phyloP scores from a whole-genome alignment of 2,113 vertebrate genomes.

The Apodemus speciosus region DNA sequence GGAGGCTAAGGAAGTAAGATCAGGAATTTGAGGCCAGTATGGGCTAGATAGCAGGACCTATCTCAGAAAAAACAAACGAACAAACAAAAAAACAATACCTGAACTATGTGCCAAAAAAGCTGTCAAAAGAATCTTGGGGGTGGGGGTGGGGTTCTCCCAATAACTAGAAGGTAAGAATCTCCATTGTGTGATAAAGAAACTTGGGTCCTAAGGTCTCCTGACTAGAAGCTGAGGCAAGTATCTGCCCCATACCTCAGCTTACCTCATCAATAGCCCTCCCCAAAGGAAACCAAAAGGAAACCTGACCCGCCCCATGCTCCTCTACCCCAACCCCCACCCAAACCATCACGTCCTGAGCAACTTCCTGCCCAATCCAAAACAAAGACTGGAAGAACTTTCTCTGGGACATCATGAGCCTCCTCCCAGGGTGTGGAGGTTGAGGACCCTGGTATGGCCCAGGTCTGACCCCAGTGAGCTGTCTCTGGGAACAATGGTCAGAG shows the following conservation, averaged over 20 bases:
- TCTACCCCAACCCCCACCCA: background rate
- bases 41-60: background rate
- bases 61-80: background rate
- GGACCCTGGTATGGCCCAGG: conserved; percentile 40
- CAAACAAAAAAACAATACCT: background rate
- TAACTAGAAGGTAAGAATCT: background rate
- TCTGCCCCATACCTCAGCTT: conserved; percentile 36
- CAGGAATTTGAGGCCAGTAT: background rate
- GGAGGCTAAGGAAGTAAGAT: background rate
- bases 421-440: conserved; percentile 41
- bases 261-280: background rate
- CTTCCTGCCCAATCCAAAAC: conserved; percentile 61
- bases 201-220: background rate
- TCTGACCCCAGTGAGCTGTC: conserved; percentile 52
- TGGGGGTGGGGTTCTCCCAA: background rate
- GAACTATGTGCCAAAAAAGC: background rate
- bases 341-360: conserved; percentile 11
- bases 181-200: conserved; percentile 33
- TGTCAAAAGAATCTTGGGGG: background rate
- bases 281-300: conserved; percentile 47
- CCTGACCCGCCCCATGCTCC: background rate
- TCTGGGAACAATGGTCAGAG: conserved; percentile 61
- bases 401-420: conserved; percentile 31
- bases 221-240: background rate
- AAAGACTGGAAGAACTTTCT: conserved; percentile 47